Evolutionary conservation across 2,888 invertebrate genomes (phyloP), one percentile per base, ranked within the genome.

Genomic region (Loripinus fragilis): DNA sequence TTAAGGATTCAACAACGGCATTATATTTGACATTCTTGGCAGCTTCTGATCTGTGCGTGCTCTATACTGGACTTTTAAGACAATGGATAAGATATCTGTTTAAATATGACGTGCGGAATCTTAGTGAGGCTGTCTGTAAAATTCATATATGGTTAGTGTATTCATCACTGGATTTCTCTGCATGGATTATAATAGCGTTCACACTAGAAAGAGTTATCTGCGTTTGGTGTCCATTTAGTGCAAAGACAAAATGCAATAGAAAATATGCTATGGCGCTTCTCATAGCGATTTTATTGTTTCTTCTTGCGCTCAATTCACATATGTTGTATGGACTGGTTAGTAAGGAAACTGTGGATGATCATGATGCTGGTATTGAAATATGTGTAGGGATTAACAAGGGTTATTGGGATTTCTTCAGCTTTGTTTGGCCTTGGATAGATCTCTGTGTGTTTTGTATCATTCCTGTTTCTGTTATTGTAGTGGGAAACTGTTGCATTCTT

Each of bases 361-460:
- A 23, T n/a, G 52, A 41, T 3, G 33, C 23, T 60, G 33, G 15
- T 12, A 60, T 15, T 12, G 8, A 33, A 17, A 76, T 74, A 42
- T 89, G 90, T 71, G 8, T 2, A 0, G 78, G 64, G 30, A 33
- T 84, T 12, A 38, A 71, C 42, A 25, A 75, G 0, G 73, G 71
- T 0, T 90, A 90, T 70, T 12, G 33, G 0, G 0, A 72, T 3
- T 90, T 90, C 75, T 71, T 76, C 33, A 38, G 23, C 15, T 33
- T 77, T 2, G 65, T 82, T n/a, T 92, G 91, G 90, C 87, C 89
- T 12, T 91, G 89, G 88, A 85, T 92, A 33, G 92, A 92, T 81
- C 77, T 90, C n/a, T 80, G 84, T 52, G 76, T 86, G 12, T 90
- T 86, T 76, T 87, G 86, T 66, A 60, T 89, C 15, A 69, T 91